Evolutionary conservation across 2,797 vertebrate species (phyloP).

Genomic region (Benthosema pterotum): DNA sequence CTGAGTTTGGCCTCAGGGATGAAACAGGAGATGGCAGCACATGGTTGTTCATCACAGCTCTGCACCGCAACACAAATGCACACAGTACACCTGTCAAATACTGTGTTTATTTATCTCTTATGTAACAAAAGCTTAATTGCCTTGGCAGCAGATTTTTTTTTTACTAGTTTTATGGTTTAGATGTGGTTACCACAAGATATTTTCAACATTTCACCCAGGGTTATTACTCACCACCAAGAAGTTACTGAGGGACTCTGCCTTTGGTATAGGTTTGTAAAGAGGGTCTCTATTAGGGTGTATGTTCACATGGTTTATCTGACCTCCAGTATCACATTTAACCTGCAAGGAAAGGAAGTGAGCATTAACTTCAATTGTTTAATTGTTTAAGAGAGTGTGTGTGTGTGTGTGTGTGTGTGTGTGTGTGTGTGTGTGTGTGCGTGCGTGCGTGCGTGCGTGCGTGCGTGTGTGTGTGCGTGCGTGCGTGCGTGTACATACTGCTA

Average conservation of each 20-base stretch:
- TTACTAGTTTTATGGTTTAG: no score
- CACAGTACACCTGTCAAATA: not conserved
- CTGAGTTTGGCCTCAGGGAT: slow-evolving; percentile 75
- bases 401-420: not conserved
- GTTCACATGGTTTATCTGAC: slow-evolving; percentile 73
- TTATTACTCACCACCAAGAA: slow-evolving; percentile 76
- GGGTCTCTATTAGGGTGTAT: slow-evolving; percentile 57
- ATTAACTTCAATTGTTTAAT: not conserved
- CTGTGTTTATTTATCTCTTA: no score
- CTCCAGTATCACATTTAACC: slow-evolving; percentile 74
- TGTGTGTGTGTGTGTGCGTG: not conserved
- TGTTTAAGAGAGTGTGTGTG: not conserved
- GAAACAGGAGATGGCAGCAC: slow-evolving; percentile 80
- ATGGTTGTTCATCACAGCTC: slow-evolving; percentile 81
- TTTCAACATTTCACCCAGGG: no score
- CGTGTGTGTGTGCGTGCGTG: not conserved
- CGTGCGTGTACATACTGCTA: not conserved
- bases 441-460: slow-evolving; percentile 1
- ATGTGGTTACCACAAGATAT: no score
- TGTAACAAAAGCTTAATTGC: no score
- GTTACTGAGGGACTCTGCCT: slow-evolving; percentile 80
- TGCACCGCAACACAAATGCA: slow-evolving; percentile 57
- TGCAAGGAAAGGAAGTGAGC: slow-evolving; percentile 63
- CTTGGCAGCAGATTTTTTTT: no score
- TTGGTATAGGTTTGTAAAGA: slow-evolving; percentile 51